phyloP scores from a whole-genome alignment of 2,888 invertebrate species.

The Scrobipalpa atriplicella region DNA sequence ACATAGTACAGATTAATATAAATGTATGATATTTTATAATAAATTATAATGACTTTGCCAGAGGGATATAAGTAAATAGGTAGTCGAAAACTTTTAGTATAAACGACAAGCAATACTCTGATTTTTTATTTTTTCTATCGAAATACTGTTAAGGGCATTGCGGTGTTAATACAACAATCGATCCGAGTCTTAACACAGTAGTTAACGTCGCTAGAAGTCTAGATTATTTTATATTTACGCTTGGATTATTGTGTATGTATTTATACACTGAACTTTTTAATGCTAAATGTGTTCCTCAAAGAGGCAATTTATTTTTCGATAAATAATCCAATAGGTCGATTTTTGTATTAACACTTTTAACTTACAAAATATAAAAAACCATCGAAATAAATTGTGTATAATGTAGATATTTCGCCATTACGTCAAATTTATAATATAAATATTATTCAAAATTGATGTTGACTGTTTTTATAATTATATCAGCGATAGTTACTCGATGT shows the following conservation, averaged over 20 bases:
- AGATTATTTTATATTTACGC: not conserved
- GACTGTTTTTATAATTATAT: slow-evolving; percentile 83
- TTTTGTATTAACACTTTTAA: slow-evolving; percentile 56
- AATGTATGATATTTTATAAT: slow-evolving; percentile 42
- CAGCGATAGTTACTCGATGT: slow-evolving; percentile 82
- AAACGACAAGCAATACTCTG: slow-evolving; percentile 82
- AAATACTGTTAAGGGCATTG: slow-evolving; percentile 69
- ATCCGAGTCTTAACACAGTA: slow-evolving; percentile 33
- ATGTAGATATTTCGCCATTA: slow-evolving; percentile 81
- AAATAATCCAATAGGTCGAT: slow-evolving; percentile 38
- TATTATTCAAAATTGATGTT: slow-evolving; percentile 83
- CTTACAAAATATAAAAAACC: slow-evolving; percentile 44
- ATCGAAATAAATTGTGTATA: slow-evolving; percentile 69
- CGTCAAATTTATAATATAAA: slow-evolving; percentile 76
- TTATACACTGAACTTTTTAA: slow-evolving; percentile 27
- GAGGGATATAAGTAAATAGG: slow-evolving; percentile 79
- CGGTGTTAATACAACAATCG: slow-evolving; percentile 58
- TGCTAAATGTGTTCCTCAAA: not conserved
- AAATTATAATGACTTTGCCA: slow-evolving; percentile 60
- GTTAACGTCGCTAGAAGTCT: not conserved
- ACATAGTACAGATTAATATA: slow-evolving; percentile 47
- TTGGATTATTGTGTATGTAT: slow-evolving; percentile 21
- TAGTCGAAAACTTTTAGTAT: slow-evolving; percentile 79
- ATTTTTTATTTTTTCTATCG: slow-evolving; percentile 74
- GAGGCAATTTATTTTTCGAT: slow-evolving; percentile 17